These are phyloP conservation scores for Dasysyrphus albostriatus DNA, from an alignment of 2,888 invertebrate species.

Conservation along the genomic window DNA sequence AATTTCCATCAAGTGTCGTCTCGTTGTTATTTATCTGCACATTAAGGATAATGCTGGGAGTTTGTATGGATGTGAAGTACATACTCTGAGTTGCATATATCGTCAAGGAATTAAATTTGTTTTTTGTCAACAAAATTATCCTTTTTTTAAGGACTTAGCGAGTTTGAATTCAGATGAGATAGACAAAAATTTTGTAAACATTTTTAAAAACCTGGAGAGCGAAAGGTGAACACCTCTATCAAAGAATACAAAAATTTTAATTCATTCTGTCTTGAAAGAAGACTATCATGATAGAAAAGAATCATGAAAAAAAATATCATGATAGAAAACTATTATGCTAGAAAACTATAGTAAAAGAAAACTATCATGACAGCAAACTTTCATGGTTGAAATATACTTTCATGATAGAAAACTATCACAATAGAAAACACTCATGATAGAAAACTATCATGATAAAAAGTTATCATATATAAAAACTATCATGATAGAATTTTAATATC, in stretches of 20 bases:
- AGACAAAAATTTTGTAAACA: neutral
- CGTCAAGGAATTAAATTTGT: slow-evolving; percentile 21
- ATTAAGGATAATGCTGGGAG: slow-evolving; percentile 11
- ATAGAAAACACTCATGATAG: too few relatives aligned
- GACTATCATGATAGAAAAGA: too few relatives aligned
- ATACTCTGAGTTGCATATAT: neutral
- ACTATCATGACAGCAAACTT: too few relatives aligned
- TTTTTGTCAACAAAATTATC: neutral
- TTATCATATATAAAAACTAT: too few relatives aligned
- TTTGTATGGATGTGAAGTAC: slow-evolving; percentile 7
- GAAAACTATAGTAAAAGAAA: too few relatives aligned
- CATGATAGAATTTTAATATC: too few relatives aligned
- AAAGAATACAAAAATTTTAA: neutral
- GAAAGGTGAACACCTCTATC: neutral
- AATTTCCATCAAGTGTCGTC: slow-evolving; percentile 12
- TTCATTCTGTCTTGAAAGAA: neutral
- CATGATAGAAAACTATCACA: too few relatives aligned
- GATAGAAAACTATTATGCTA: too few relatives aligned
- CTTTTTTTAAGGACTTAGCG: neutral
- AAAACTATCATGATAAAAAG: too few relatives aligned
- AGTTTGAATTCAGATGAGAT: slow-evolving; percentile 13
- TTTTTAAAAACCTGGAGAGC: neutral
- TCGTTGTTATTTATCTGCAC: slow-evolving; percentile 8
- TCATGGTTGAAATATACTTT: too few relatives aligned
- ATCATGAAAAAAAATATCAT: too few relatives aligned